A percentile compares a stretch with the other conserved stretches of the same genome.
These are phyloP conservation scores for Dascyllus trimaculatus DNA, from an alignment of 2,113 vertebrate species.

Conservation along the genomic window DNA sequence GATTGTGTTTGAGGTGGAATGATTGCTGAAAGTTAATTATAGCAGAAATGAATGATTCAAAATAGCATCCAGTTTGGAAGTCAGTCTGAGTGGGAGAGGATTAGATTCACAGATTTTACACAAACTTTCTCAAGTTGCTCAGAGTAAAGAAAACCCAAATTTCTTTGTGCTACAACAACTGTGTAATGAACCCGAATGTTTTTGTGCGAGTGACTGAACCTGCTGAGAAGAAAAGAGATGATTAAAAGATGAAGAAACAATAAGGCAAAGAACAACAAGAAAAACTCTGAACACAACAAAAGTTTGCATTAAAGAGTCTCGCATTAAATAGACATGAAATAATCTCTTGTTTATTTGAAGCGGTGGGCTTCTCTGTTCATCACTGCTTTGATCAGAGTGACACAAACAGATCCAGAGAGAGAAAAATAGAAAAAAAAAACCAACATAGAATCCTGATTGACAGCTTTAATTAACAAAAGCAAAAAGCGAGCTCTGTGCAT, in stretches of 20 bases:
- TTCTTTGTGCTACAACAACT: constrained; percentile 49
- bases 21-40: not conserved
- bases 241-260: constrained; percentile 68
- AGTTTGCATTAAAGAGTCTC: constrained; percentile 71
- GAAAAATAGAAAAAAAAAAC: constrained; percentile 54
- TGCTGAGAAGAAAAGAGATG: constrained; percentile 60
- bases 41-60: too few relatives aligned
- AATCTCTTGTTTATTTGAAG: constrained; percentile 72
- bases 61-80: not conserved
- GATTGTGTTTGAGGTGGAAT: not conserved
- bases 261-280: not conserved
- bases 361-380: constrained; percentile 67
- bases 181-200: constrained; percentile 60
- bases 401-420: constrained; percentile 76
- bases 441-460: constrained; percentile 73
- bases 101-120: constrained; percentile 10
- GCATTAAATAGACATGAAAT: constrained; percentile 76
- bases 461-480: constrained; percentile 83
- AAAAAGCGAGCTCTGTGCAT: constrained; percentile 57
- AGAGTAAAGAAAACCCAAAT: constrained; percentile 30
- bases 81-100: not conserved
- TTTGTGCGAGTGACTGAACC: constrained; percentile 41
- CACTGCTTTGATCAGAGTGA: constrained; percentile 80
- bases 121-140: constrained; percentile 25
- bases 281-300: constrained; percentile 60